Conservation (phyloP, 2,888 invertebrate species). For the Endomychus coccineus region DNA sequence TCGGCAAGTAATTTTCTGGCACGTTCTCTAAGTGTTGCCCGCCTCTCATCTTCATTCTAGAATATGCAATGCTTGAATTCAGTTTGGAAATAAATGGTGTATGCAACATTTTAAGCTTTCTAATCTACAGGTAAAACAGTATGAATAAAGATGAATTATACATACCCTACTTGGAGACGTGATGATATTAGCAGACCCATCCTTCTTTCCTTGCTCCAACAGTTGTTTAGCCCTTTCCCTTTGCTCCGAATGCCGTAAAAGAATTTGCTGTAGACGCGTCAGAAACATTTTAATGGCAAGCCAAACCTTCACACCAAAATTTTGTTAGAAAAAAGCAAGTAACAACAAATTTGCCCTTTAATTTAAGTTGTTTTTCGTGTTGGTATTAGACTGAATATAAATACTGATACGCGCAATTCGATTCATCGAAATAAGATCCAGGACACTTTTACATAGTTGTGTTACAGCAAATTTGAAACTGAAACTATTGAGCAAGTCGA, state of each 20-base stretch:
- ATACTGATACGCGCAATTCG: too few relatives aligned
- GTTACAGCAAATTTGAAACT: too few relatives aligned
- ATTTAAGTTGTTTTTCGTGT: too few relatives aligned
- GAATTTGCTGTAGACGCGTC: constrained; percentile 55
- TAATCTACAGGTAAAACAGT: constrained; percentile 1
- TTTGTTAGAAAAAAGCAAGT: constrained; percentile 19
- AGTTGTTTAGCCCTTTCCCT: constrained; percentile 77
- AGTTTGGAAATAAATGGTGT: constrained; percentile 2
- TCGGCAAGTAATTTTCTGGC: constrained; percentile 86
- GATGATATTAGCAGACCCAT: constrained; percentile 38
- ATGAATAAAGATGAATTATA: constrained; percentile 9
- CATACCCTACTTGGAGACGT: constrained; percentile 46
- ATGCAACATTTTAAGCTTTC: constrained; percentile 34
- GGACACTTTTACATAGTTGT: too few relatives aligned
- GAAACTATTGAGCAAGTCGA: too few relatives aligned
- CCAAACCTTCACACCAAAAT: constrained; percentile 33
- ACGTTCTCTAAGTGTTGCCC: constrained; percentile 76
- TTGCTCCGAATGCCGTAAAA: constrained; percentile 76
- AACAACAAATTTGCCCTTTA: too few relatives aligned
- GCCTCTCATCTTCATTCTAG: constrained; percentile 74
- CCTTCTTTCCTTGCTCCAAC: constrained; percentile 70
- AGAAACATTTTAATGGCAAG: constrained; percentile 40
- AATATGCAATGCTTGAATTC: too few relatives aligned
- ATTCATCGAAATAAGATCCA: too few relatives aligned
- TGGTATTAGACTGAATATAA: too few relatives aligned